These are phyloP conservation scores for Poecilia picta DNA, from an alignment of 2,797 vertebrate genomes.

Conservation along the genomic window DNA sequence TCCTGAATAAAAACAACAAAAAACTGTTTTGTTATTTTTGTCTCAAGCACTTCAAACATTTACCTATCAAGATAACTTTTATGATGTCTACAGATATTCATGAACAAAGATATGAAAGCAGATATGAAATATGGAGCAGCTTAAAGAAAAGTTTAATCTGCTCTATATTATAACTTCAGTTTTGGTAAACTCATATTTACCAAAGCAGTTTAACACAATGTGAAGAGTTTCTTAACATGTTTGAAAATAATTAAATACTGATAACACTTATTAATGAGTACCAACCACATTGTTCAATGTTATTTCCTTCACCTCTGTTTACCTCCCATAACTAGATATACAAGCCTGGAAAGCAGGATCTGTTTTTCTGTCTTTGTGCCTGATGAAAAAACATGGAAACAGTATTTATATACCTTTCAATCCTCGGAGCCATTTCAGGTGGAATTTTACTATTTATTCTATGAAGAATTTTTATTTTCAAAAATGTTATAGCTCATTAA, in stretches of 20 bases:
- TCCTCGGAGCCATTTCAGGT: not conserved
- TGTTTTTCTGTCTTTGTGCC: not conserved
- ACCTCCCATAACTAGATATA: not conserved
- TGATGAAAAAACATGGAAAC: not conserved
- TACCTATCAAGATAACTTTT: not conserved
- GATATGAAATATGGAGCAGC: no score
- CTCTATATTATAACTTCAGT: not conserved
- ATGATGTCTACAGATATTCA: not conserved
- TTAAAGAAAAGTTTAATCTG: no score
- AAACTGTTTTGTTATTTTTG: not conserved
- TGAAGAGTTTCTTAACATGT: not conserved
- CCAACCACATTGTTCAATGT: not conserved
- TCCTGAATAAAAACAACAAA: not conserved
- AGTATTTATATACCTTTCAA: not conserved
- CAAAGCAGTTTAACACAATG: not conserved
- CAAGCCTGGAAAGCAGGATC: not conserved
- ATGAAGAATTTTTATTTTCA: not conserved
- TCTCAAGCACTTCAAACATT: not conserved
- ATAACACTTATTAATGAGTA: not conserved
- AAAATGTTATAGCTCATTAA: not conserved
- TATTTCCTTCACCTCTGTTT: not conserved
- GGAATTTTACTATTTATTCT: not conserved
- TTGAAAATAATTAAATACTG: no score
- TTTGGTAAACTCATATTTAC: not conserved
- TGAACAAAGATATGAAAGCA: not conserved